Evolutionary conservation across 2,113 vertebrate genomes (phyloP).

Genomic region (Scalopus aquaticus): DNA sequence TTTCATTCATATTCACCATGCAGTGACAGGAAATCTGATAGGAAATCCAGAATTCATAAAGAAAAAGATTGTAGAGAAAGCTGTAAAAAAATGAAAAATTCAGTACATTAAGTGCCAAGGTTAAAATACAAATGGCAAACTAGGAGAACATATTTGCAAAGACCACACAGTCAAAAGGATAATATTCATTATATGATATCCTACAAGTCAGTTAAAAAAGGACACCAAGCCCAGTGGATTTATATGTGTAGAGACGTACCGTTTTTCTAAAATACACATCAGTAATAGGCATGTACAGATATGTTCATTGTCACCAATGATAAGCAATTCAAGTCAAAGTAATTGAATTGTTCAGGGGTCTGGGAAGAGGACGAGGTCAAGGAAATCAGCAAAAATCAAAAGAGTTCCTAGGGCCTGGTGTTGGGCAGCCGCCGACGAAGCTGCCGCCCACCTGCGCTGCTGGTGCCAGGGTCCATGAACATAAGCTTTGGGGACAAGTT

Average conservation of each 20-base stretch:
- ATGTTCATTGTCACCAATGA: neutral
- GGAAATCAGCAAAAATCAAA: neutral
- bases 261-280: neutral
- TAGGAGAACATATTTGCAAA: constrained; percentile 16
- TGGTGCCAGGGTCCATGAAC: neutral
- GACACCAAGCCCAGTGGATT: neutral
- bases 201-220: neutral
- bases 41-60: constrained; percentile 13
- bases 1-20: neutral
- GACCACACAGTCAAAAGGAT: neutral
- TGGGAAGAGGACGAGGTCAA: neutral
- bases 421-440: neutral
- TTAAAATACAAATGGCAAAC: neutral
- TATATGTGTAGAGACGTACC: neutral
- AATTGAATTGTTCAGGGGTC: neutral
- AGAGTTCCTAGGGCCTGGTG: neutral
- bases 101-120: neutral
- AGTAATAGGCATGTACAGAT: neutral
- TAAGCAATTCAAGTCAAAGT: neutral
- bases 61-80: neutral
- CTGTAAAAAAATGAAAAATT: constrained; percentile 4
- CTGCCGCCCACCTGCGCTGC: neutral
- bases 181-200: neutral
- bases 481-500: neutral
- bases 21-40: neutral